Conservation (phyloP, 1,140 invertebrate genomes). For the Drosophila parvula region DNA sequence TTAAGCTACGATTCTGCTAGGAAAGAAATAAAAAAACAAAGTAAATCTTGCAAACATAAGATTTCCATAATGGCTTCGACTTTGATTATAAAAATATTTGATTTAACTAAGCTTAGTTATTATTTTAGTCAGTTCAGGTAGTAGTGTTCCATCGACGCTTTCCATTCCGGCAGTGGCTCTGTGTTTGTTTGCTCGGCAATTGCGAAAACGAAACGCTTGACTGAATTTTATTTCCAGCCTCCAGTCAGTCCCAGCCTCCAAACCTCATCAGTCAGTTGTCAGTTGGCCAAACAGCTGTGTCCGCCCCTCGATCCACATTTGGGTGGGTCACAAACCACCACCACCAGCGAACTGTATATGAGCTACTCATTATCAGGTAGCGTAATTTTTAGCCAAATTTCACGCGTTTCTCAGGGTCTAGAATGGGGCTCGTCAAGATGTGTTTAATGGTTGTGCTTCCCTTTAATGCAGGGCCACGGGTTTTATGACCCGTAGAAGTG, state of each 20-base stretch:
- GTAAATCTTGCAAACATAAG: neutral
- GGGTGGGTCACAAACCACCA: conserved; percentile 31
- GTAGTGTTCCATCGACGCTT: conserved; percentile 29
- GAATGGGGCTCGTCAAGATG: conserved; percentile 54
- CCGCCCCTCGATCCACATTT: conserved; percentile 26
- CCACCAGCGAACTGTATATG: conserved; percentile 18
- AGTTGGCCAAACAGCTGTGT: conserved; percentile 56
- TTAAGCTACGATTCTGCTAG: conserved; percentile 29
- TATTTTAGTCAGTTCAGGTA: conserved; percentile 5
- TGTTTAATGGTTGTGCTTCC: conserved; percentile 46
- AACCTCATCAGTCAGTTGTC: conserved; percentile 19
- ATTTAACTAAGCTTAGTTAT: conserved; percentile 1
- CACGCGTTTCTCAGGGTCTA: conserved; percentile 46
- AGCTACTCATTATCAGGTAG: conserved; percentile 59
- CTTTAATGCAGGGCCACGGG: conserved; percentile 27
- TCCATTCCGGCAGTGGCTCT: conserved; percentile 50
- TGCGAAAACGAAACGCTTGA: conserved; percentile 71
- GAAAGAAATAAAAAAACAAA: neutral
- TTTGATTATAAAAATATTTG: conserved; percentile 1
- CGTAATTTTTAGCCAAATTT: conserved; percentile 57
- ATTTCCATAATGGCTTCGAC: neutral
- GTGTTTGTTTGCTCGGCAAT: conserved; percentile 73
- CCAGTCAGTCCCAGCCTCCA: conserved; percentile 11
- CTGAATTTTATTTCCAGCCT: conserved; percentile 63
- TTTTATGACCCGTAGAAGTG: conserved; percentile 42